Evolutionary conservation across 2,888 invertebrate species (phyloP).

Genomic region (Mimachlamys varia): DNA sequence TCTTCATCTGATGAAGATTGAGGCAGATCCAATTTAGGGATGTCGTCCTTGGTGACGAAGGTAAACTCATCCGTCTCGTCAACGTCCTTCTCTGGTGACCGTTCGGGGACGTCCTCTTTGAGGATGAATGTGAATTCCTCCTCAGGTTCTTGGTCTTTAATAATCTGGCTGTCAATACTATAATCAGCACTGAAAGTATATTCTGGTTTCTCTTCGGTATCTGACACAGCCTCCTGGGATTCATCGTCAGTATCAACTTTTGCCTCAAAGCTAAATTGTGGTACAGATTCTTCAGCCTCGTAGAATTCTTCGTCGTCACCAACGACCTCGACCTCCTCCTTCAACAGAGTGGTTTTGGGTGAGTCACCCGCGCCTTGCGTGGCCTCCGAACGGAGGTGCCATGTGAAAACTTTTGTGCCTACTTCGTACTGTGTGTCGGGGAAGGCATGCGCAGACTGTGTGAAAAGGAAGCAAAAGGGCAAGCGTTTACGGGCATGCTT

Average conservation of each 20-base stretch:
- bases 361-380: slow-evolving; percentile 29
- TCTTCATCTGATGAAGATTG: slow-evolving; percentile 49
- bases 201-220: not conserved
- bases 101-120: slow-evolving; percentile 48
- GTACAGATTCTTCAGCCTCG: slow-evolving; percentile 28
- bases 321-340: slow-evolving; percentile 50
- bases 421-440: slow-evolving; percentile 54
- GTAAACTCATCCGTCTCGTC: slow-evolving; percentile 49
- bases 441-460: slow-evolving; percentile 59
- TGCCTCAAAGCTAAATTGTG: slow-evolving; percentile 38
- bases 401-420: slow-evolving; percentile 61
- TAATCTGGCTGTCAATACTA: not conserved
- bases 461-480: slow-evolving; percentile 41
- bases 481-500: slow-evolving; percentile 10
- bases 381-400: slow-evolving; percentile 41
- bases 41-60: slow-evolving; percentile 51
- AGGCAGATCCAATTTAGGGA: slow-evolving; percentile 49
- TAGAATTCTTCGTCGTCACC: not conserved
- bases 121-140: slow-evolving; percentile 50
- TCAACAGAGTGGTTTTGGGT: slow-evolving; percentile 47
- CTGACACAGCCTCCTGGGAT: not conserved
- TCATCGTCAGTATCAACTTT: slow-evolving; percentile 43
- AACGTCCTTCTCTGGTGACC: not conserved
- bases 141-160: slow-evolving; percentile 17
- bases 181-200: not conserved